Base-by-base conservation (phyloP, 2,888 invertebrate species). In the Chymomyza amoena region DNA sequence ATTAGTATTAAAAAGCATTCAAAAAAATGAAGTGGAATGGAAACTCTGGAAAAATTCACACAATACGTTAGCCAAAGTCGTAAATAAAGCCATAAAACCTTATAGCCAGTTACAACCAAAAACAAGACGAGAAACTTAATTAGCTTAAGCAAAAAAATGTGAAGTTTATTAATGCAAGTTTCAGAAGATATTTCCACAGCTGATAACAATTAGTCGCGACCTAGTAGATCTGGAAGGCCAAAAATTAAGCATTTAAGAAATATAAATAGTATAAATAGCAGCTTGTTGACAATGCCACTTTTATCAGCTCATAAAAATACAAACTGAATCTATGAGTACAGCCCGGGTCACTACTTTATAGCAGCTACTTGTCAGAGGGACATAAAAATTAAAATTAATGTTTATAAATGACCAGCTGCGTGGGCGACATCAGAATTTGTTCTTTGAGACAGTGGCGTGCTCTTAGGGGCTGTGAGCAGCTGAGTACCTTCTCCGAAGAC, bases 1-100 rank as follows among this genome's bases (percentile, higher is more conserved):
- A 83, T 83, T 85, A 83, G 86, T 85, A 83, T 83, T 80, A 84
- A 83, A 86, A 83, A 78, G 78, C 80, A 83, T 83, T 83, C 85
- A 83, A 81, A 80, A 72, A 80, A 56, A 66, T 69, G 61, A 61
- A 61, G 36, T 69, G 61, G 64, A 61, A 50, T 28, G 51, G 70
- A 65, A 70, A 52, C 78, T 77, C 76, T 78, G 72, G 74, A 70
- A 76, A 57, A 78, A 75, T 86, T 81, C 84, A 83, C 84, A 83
- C 86, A 83, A 80, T 84, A 73, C 71, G 66, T 68, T 77, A 75
- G 70, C 70, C 66, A 72, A 73, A 75, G 78, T 84, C 84, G 84
- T 84, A 84, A 84, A 84, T 87, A 84, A 81, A 74, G 80, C 76
- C 79, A 84, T 84, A 84, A 84, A 76, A 76, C 70, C 74, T 84